phyloP scores from a whole-genome alignment of 1,140 invertebrate genomes.

The Stratiolaelaps scimitus region DNA sequence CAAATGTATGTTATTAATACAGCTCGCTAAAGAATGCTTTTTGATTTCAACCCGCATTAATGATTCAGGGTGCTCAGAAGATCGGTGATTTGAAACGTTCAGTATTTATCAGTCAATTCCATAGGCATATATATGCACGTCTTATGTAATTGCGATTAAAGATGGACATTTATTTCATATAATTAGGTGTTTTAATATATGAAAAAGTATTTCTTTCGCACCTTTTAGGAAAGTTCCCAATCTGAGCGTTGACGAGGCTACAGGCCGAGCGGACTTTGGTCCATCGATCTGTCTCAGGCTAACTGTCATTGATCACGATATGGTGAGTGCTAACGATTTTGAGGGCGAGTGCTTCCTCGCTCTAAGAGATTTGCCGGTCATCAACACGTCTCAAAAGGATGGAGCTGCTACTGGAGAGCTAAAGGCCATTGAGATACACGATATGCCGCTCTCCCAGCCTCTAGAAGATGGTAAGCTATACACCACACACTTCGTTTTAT shows the following conservation, averaged over 20 bases:
- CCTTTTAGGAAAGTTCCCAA: too few species aligned
- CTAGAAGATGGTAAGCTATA: slow-evolving; percentile 59
- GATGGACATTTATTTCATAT: background rate
- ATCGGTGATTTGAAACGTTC: too few species aligned
- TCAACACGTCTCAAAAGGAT: slow-evolving; percentile 37
- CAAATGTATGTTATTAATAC: too few species aligned
- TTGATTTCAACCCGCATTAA: too few species aligned
- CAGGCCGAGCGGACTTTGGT: background rate
- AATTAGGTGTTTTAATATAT: too few species aligned
- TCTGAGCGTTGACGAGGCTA: too few species aligned
- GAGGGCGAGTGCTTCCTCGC: slow-evolving; percentile 85
- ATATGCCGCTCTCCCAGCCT: slow-evolving; percentile 75
- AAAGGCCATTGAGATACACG: slow-evolving; percentile 54
- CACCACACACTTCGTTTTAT: background rate
- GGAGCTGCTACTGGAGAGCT: slow-evolving; percentile 54
- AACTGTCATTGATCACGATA: slow-evolving; percentile 93
- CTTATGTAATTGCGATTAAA: too few species aligned
- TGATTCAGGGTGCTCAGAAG: too few species aligned
- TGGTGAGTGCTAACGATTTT: slow-evolving; percentile 86
- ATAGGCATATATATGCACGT: too few species aligned
- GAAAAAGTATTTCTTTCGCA: too few species aligned
- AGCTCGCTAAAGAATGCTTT: too few species aligned
- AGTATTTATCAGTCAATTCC: too few species aligned
- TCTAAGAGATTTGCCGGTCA: slow-evolving; percentile 61
- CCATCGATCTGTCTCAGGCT: slow-evolving; percentile 52